phyloP scores from a whole-genome alignment of 2,888 invertebrate species.

The Drosophila gaucha region DNA sequence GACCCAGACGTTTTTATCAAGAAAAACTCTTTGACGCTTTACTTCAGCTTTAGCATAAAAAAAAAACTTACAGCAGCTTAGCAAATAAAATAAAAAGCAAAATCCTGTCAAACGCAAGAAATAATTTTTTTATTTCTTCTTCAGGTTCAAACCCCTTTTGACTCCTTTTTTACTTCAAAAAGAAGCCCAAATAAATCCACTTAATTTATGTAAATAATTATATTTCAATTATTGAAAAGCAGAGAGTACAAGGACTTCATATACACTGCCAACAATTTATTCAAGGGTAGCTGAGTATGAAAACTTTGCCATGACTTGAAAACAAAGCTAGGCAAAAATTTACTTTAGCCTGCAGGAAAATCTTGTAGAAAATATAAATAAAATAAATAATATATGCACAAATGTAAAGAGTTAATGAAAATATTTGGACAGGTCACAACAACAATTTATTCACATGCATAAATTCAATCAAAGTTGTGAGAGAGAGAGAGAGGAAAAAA shows the following conservation, averaged over 20 bases:
- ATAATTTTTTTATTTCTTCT: neutral
- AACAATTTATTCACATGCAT: too few relatives aligned
- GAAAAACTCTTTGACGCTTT: neutral
- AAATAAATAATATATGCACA: conserved; percentile 40
- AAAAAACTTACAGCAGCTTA: too few relatives aligned
- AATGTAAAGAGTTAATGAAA: conserved; percentile 60
- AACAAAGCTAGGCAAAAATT: too few relatives aligned
- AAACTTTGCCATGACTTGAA: conserved; percentile 14
- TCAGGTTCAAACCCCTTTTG: neutral
- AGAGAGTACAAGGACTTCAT: neutral
- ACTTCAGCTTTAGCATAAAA: neutral
- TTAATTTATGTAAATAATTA: conserved; percentile 27
- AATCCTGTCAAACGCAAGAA: neutral
- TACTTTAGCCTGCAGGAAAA: conserved; percentile 44
- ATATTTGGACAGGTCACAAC: too few relatives aligned
- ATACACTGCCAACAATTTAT: conserved; percentile 14
- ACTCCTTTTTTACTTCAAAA: neutral
- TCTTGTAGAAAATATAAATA: conserved; percentile 6
- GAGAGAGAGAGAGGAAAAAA: conserved; percentile 1
- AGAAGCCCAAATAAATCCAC: neutral
- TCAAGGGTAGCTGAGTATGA: conserved; percentile 11
- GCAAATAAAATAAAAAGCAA: neutral
- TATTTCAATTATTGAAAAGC: conserved; percentile 19
- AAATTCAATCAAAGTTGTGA: conserved; percentile 65
- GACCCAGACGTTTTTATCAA: neutral